Evolutionary conservation across 2,797 vertebrate species (phyloP).

Genomic region (Lindbergichthys nudifrons): DNA sequence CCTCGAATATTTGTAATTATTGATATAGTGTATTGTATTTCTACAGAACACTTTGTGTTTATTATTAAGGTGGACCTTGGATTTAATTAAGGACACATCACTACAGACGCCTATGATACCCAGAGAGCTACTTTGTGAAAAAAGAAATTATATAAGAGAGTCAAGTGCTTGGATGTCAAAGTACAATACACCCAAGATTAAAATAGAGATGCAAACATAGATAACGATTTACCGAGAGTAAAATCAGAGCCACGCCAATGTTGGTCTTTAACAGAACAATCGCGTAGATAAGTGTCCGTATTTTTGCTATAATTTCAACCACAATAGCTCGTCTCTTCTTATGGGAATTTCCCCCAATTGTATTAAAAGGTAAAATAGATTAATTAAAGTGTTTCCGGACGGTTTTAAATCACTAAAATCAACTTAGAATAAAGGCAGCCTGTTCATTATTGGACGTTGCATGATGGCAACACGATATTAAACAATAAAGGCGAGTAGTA

Average conservation of each 20-base stretch:
- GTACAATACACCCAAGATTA: neutral
- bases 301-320: conserved; percentile 3
- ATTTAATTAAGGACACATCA: conserved; percentile 6
- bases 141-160: neutral
- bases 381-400: neutral
- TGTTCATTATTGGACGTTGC: conserved; percentile 9
- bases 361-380: neutral
- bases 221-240: conserved; percentile 1
- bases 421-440: conserved; percentile 33
- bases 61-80: neutral
- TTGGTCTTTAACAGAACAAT: neutral
- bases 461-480: conserved; percentile 13
- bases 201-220: neutral
- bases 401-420: conserved; percentile 17
- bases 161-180: neutral
- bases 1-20: conserved; percentile 22
- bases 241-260: conserved; percentile 26
- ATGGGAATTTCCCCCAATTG: neutral
- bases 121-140: conserved; percentile 22
- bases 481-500: conserved; percentile 39
- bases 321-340: neutral
- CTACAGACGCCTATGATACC: neutral
- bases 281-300: neutral
- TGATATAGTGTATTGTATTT: conserved; percentile 4
- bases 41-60: neutral